A percentile compares a stretch with the other conserved stretches of the same genome.
phyloP scores from a whole-genome alignment of 2,797 vertebrate genomes.

The Fistularia commersonii region DNA sequence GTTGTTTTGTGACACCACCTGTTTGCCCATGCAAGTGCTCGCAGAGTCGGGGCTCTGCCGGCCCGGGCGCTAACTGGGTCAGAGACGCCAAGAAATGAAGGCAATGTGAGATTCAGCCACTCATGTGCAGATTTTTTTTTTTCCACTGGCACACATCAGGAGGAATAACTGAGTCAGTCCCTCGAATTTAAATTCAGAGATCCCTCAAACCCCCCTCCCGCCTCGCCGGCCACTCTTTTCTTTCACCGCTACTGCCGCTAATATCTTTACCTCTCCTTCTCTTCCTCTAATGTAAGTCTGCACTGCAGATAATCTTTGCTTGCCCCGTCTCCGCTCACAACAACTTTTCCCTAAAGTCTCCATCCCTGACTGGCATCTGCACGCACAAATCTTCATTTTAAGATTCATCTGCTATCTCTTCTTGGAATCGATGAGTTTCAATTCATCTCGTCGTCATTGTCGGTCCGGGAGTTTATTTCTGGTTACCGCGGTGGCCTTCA shows the following conservation, averaged over 20 bases:
- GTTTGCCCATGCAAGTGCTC: no score
- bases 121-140: constrained; percentile 67
- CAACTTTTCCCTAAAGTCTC: no score
- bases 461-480: no score
- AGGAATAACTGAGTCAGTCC: constrained; percentile 79
- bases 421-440: no score
- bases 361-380: no score
- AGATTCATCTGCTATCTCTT: no score
- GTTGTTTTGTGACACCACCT: no score
- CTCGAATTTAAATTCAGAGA: constrained; percentile 56
- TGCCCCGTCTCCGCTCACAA: no score
- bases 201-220: constrained; percentile 37
- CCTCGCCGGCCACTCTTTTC: constrained; percentile 13
- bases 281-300: constrained; percentile 38
- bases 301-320: constrained; percentile 34
- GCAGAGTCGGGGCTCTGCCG: background rate
- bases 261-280: constrained; percentile 49
- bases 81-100: constrained; percentile 50
- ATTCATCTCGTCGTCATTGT: no score
- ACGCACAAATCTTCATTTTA: no score
- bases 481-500: no score
- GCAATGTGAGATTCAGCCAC: constrained; percentile 53
- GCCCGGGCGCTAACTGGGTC: constrained; percentile 59
- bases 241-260: constrained; percentile 33
- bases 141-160: constrained; percentile 72